Percentiles rank a stretch among this genome's conserved stretches.
Evolutionary conservation across 1,140 invertebrate species (phyloP).

Genomic region (Piezodorus guildinii): DNA sequence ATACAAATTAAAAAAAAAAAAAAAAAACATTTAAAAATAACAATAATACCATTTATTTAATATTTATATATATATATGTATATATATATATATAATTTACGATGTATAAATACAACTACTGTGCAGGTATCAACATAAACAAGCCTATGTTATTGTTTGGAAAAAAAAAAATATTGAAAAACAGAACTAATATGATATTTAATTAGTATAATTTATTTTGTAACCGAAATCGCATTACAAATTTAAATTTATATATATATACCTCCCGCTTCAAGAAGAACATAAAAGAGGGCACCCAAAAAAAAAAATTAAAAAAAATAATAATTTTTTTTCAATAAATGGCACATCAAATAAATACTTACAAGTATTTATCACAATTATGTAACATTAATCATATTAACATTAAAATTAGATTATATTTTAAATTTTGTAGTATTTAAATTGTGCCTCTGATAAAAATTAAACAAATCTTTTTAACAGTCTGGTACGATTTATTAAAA

Average conservation of each 20-base stretch:
- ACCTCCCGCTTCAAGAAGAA: background rate
- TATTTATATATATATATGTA: constrained; percentile 17
- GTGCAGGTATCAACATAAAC: constrained; percentile 17
- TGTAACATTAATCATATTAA: constrained; percentile 8
- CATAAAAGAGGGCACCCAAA: constrained; percentile 11
- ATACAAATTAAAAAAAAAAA: no score
- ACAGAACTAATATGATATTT: background rate
- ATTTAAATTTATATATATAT: background rate
- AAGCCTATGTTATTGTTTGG: constrained; percentile 4
- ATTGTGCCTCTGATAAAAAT: constrained; percentile 12
- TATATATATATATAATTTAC: constrained; percentile 20
- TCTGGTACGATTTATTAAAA: constrained; percentile 1
- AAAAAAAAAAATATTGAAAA: background rate
- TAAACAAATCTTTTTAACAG: constrained; percentile 1
- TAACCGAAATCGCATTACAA: no score
- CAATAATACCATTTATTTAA: constrained; percentile 24
- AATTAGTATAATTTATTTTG: constrained; percentile 13
- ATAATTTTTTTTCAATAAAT: constrained; percentile 8
- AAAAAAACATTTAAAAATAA: constrained; percentile 22
- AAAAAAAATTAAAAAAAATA: background rate
- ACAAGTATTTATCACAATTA: constrained; percentile 13
- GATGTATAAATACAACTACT: constrained; percentile 23
- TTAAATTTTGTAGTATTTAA: background rate
- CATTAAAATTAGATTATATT: constrained; percentile 5
- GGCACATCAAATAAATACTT: constrained; percentile 15